Evolutionary conservation across 2,113 vertebrate species (phyloP), one percentile per base, ranked within the genome.

Genomic region (Xiphias gladius): DNA sequence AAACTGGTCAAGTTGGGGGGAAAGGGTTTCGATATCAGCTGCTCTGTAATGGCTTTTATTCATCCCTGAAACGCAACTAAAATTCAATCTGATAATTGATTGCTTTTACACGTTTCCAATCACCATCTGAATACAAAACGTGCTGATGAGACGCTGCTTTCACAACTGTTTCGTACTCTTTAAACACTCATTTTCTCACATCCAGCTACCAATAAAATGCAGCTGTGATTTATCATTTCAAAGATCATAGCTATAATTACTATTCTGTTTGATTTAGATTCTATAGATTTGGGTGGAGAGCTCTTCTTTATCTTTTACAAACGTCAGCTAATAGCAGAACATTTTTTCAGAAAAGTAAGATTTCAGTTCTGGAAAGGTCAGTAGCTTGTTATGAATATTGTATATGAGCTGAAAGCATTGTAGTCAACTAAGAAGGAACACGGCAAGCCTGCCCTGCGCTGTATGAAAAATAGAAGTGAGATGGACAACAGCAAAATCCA

Each of bases 371-470:
- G 54, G 41, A 76, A 55, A 80, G 76, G 89, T 87, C 88, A 79
- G 30, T 17, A n/a, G 30, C 59, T 63, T 65, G 52, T 55, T 74
- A 91, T 93, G 63, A 93, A 92, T 93, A 89, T 90, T 93, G 71
- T 43, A 92, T 89, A 30, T 10, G 16, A 76, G 76, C 79, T 86
- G 86, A 89, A 88, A 92, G 88, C 83, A 8, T 84, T 67, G 32
- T 57, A 28, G 46, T 26, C 17, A 52, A 32, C 43, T 43, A 24
- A 43, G 57, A 69, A 66, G 26, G 19, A 73, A 39, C 46, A 24
- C 48, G 58, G 52, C 75, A 58, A 76, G 78, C 71, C 43, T 2
- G 19, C 20, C 32, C 32, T 1, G 50, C 55, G 67, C 4, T 19
- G 63, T 41, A 48, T 83, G 52, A 76, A 88, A n/a, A 88, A 83